Evolutionary conservation across 2,113 vertebrate genomes (phyloP), one percentile per base, ranked within the genome.

Genomic region (Reinhardtius hippoglossoides): DNA sequence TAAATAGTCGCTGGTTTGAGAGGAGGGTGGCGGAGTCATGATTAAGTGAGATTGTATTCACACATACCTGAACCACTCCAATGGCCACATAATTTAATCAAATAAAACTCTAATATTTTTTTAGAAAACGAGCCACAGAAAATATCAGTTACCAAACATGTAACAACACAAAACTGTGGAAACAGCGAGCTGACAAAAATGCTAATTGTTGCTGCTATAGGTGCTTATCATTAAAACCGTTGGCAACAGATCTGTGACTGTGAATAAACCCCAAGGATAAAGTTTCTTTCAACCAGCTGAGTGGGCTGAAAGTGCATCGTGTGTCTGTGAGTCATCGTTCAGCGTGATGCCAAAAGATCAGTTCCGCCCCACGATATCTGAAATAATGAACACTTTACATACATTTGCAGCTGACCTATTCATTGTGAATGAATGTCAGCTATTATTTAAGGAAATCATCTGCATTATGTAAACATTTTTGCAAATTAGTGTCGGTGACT

Each of bases 401-500:
- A 78, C 59, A 69, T 89, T 81, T 85, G 66, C 76, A 63, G 55
- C 35, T 89, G 88, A 91, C 82, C 76, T 84, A 71, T 72, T 74
- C 76, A 70, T 55, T 23, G 70, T 85, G 83, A 89, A 92, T 89
- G 89, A 73, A 88, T 91, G 68, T 76, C 82, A 42, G 40, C 40
- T 42, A 42, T 50, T 50, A 50, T 50, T 16, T 16, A n/a, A 21
- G 52, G 9, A 54, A 88, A 87, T 81, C 31, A 65, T 74, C 65
- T 83, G 88, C 86, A 89, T 90, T 78, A 87, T 81, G 73, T 86
- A 89, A 88, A 78, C 86, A 75, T 89, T 87, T 89, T 88, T 89
- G 83, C 65, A 88, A 91, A 90, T 90, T 72, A 90, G 85, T 90
- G 83, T 86, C 85, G 88, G 13, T 74, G 67, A 87, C 70, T 83